Evolutionary conservation across 2,113 vertebrate genomes (phyloP), one percentile per base, ranked within the genome.

Genomic region (Ictalurus furcatus): DNA sequence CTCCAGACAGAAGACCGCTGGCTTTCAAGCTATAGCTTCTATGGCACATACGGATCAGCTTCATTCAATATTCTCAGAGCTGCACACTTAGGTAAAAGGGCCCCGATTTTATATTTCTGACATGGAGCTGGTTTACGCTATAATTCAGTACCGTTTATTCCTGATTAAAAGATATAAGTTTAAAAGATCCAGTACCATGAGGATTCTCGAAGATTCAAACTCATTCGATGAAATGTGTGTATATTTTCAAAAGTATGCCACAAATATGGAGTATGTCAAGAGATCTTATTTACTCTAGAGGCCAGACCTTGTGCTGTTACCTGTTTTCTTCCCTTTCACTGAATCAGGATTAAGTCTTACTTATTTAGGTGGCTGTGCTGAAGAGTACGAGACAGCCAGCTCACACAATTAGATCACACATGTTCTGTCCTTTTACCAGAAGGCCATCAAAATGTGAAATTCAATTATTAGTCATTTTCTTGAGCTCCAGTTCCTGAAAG

Each of bases 101-200:
- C 59, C 76, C 40, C 83, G 44, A n/a, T 85, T 81, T 78, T 82
- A 37, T 71, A 63, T 58, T 48, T 54, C 71, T 71, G 63, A 80
- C 2, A 48, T 48, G 44, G 17, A 14, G 40, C 30, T 88, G 14
- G 81, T 88, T 79, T 84, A 89, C 78, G 65, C 58, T 89, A 28
- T 34, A 80, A 69, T 34, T 84, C 59, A 90, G 48, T 58, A 21
- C 80, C 86, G 54, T 89, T 89, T 91, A 85, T 21, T 25, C 23
- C 25, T 58, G 2, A 40, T 40, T 40, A 2, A 40, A 40, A 40
- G 40, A 40, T 40, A 3, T 2, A 40, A 40, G 40, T 69, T 14
- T 5, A 69, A 69, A 69, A 76, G 76, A 89, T 23, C 54, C 48
- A 63, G 48, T 85, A 82, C 90, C 82, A 89, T 69, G 0, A 44